These are phyloP conservation scores for Gymnodraco acuticeps DNA, from an alignment of 2,797 vertebrate species.

Conservation along the genomic window DNA sequence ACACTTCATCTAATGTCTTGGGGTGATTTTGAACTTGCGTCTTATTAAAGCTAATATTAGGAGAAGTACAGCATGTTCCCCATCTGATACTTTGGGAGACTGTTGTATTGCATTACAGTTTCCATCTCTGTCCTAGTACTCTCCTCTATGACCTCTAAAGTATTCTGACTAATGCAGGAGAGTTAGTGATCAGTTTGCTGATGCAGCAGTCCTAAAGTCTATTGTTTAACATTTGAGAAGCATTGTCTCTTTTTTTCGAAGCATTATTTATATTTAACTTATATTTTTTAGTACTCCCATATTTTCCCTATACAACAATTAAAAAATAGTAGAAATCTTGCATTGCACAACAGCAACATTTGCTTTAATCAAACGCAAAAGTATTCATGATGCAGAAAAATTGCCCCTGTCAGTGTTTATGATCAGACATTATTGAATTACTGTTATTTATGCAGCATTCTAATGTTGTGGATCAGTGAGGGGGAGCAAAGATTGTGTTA, in stretches of 20 bases:
- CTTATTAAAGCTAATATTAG: conserved; percentile 16
- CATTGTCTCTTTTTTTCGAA: neutral
- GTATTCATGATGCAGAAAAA: neutral
- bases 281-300: neutral
- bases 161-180: conserved; percentile 14
- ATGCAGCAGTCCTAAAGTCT: neutral
- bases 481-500: neutral
- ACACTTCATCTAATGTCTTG: neutral
- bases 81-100: neutral
- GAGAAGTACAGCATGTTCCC: conserved; percentile 12
- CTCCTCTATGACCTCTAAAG: conserved; percentile 16
- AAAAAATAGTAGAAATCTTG: neutral
- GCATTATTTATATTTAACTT: neutral
- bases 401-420: neutral
- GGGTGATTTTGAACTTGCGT: neutral
- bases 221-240: conserved; percentile 4
- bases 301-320: neutral
- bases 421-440: no score
- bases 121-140: neutral
- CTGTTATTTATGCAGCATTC: no score
- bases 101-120: conserved; percentile 12
- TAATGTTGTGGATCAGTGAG: neutral
- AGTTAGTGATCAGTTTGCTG: conserved; percentile 18
- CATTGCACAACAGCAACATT: neutral
- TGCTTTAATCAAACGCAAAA: neutral